These are phyloP conservation scores for Philaethria dido DNA, from an alignment of 2,888 invertebrate species.

Conservation along the genomic window DNA sequence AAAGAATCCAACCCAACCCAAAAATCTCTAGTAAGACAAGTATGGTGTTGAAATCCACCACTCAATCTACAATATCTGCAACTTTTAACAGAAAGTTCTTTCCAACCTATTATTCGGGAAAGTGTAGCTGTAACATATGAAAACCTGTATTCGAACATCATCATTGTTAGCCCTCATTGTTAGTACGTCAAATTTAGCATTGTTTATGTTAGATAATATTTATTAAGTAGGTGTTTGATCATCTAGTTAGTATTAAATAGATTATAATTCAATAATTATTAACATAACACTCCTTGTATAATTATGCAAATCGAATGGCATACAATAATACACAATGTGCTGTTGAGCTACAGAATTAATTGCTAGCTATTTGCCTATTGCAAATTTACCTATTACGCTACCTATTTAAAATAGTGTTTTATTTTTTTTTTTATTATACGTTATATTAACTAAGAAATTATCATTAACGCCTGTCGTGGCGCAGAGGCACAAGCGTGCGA, in stretches of 20 bases:
- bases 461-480: too few species aligned
- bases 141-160: not conserved
- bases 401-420: not conserved
- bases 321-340: conserved; percentile 10
- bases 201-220: not conserved
- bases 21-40: too few species aligned
- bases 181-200: not conserved
- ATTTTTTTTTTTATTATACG: not conserved
- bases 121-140: not conserved
- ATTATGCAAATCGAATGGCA: conserved; percentile 23
- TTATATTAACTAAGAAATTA: too few species aligned
- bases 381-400: not conserved
- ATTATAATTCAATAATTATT: conserved; percentile 15
- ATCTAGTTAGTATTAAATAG: conserved; percentile 1
- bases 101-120: not conserved
- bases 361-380: not conserved
- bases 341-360: conserved; percentile 15
- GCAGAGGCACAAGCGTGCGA: too few species aligned
- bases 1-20: too few species aligned
- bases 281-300: conserved; percentile 19
- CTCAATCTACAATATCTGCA: too few species aligned
- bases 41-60: too few species aligned
- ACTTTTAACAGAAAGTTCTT: too few species aligned
- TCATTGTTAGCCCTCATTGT: not conserved
- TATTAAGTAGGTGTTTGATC: conserved; percentile 5